phyloP scores from a whole-genome alignment of 2,797 vertebrate species.

The Glossophaga mutica region DNA sequence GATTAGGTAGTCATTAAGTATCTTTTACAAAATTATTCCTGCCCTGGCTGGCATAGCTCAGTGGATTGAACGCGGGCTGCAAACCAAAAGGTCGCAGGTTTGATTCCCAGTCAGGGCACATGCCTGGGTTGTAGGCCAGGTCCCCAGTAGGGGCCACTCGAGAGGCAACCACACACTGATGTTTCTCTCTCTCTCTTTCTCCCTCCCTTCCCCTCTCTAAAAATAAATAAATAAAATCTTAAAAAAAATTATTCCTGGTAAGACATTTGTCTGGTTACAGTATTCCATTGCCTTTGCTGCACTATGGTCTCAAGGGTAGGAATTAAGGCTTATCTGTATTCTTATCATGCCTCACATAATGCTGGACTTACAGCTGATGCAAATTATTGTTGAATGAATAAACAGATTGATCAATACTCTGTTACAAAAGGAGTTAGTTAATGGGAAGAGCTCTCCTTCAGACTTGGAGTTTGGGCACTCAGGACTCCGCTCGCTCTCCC shows the following conservation, averaged over 20 bases:
- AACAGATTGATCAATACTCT: neutral
- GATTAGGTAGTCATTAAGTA: conserved; percentile 10
- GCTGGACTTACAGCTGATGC: neutral
- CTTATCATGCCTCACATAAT: neutral
- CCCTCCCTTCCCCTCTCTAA: too few relatives aligned
- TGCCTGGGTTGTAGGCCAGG: too few relatives aligned
- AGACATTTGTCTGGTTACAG: neutral
- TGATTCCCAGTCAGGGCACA: too few relatives aligned
- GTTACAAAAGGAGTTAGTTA: neutral
- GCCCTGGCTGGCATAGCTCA: too few relatives aligned
- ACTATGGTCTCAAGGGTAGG: neutral
- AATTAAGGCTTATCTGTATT: neutral
- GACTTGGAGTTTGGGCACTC: neutral
- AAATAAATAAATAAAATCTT: too few relatives aligned
- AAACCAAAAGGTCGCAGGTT: too few relatives aligned
- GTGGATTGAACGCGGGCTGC: too few relatives aligned
- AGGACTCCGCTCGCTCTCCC: neutral
- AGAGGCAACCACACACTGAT: too few relatives aligned
- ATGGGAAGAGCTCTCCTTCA: neutral
- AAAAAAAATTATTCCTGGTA: neutral
- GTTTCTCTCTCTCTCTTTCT: too few relatives aligned
- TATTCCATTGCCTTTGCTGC: neutral
- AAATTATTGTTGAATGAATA: neutral
- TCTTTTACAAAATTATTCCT: neutral
- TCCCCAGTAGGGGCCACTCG: too few relatives aligned